Evolutionary conservation across 53 echinoderm and acorn worm species (phyloP), one percentile per base, ranked within the genome.

Genomic region (Pentamera pediparva): DNA sequence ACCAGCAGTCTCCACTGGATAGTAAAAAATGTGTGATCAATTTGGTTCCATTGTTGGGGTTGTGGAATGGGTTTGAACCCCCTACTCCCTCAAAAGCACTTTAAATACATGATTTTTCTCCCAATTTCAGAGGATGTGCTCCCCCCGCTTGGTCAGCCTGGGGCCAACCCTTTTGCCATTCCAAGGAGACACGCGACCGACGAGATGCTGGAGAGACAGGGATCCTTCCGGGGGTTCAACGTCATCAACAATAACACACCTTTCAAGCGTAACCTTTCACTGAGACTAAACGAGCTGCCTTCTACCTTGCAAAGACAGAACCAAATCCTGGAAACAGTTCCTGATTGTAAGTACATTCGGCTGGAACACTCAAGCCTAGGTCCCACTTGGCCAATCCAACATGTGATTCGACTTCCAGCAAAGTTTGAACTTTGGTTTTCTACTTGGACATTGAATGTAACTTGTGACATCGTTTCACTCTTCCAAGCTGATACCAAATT

Each of bases 241-340:
- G 62, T 62, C 22, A 83, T 93, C 38, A 78, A 71, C 52, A 76
- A 80, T 17, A 84, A 84, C 54, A 85, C 93, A 13, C 93, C 93
- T 29, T 93, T 93, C 73, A 93, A 93, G 65, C 83, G 93, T 4
- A 84, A 89, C 76, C 78, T 89, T 38, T 93, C 93, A 4, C 84
- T 93, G 37, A 79, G 89, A 35, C 84, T 93, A 26, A 93, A 81
- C 62, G 93, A 93, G 9, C 78, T 93, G 78, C 93, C 93, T 52
- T 93, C 93, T 32, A 93, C 93, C 5, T 56, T 93, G 28, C 93
- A 89, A 59, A 86, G 93, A 62, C 93, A 93, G 71, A 86, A 93
- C 53, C 86, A 93, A 33, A 47, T 89, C 27, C 76, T 89, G 57
- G 86, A 86, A 24, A 83, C 89, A 11, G 89, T 89, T 39, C 61